Percentiles rank a stretch among this genome's conserved stretches.
phyloP scores from a whole-genome alignment of 2,888 invertebrate genomes.

The Apodemia mormo region DNA sequence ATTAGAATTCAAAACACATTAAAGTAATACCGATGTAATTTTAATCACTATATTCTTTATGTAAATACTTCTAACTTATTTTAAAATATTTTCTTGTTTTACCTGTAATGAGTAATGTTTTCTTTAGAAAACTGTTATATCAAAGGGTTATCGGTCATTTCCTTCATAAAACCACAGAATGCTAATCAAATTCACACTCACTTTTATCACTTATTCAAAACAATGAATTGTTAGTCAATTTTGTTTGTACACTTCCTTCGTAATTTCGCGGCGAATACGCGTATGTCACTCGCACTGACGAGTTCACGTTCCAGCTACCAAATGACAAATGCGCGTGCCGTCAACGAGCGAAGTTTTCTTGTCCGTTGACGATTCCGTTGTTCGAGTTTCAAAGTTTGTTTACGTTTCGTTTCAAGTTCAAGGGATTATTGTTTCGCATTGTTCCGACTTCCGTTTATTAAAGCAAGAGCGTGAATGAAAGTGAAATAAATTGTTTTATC shows the following conservation, averaged over 20 bases:
- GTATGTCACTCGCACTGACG: slow-evolving; percentile 51
- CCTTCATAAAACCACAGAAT: slow-evolving; percentile 52
- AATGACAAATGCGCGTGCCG: slow-evolving; percentile 77
- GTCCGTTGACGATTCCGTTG: slow-evolving; percentile 53
- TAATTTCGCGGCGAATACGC: slow-evolving; percentile 45
- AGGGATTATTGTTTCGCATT: slow-evolving; percentile 53
- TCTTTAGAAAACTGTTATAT: neutral
- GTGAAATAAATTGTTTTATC: slow-evolving; percentile 13
- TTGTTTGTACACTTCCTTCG: slow-evolving; percentile 46
- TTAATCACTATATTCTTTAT: too few species aligned
- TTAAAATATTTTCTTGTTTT: neutral
- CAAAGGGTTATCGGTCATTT: slow-evolving; percentile 43
- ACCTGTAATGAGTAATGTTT: neutral
- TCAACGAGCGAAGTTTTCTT: slow-evolving; percentile 53
- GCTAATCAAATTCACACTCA: slow-evolving; percentile 25
- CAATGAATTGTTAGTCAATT: slow-evolving; percentile 20
- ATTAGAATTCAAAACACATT: too few species aligned
- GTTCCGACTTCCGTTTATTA: slow-evolving; percentile 6
- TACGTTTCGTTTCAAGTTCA: slow-evolving; percentile 59
- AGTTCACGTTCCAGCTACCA: slow-evolving; percentile 64
- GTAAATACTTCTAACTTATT: too few species aligned
- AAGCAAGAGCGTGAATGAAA: slow-evolving; percentile 13
- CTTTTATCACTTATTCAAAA: slow-evolving; percentile 19
- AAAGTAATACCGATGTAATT: too few species aligned
- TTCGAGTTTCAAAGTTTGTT: slow-evolving; percentile 37